These are phyloP conservation scores for Gallirallus australis DNA, from an alignment of 2,797 vertebrate genomes.

Conservation along the genomic window DNA sequence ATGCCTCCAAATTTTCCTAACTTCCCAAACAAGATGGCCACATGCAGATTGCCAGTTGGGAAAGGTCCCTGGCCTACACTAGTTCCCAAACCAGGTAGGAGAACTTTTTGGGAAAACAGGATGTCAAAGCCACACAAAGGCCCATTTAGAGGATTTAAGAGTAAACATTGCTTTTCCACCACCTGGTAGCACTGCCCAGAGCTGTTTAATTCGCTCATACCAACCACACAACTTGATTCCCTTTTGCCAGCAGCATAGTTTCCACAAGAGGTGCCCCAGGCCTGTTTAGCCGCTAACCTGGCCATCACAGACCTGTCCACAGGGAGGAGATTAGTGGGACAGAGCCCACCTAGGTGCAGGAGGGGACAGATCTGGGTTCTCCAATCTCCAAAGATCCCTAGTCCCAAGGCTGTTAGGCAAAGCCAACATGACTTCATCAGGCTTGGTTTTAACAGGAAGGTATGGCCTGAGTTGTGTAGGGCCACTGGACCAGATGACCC, in stretches of 20 bases:
- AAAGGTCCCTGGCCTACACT: neutral
- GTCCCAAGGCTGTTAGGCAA: neutral
- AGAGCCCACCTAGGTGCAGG: neutral
- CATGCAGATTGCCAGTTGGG: neutral
- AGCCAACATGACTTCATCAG: fast-evolving
- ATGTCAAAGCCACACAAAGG: neutral
- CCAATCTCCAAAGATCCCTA: neutral
- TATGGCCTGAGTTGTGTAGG: neutral
- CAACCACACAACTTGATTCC: neutral
- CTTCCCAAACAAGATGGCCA: neutral
- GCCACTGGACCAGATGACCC: neutral
- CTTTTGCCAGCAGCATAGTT: neutral
- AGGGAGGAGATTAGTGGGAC: neutral
- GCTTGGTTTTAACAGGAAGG: neutral
- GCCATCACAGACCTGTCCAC: neutral
- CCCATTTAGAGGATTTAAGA: neutral
- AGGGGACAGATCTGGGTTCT: neutral
- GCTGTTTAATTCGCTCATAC: neutral
- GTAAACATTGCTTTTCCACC: neutral
- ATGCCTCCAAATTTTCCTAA: neutral
- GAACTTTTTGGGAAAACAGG: neutral
- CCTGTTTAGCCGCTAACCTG: neutral
- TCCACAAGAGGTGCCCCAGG: neutral
- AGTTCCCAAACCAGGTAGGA: neutral
- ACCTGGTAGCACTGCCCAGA: neutral